Conservation (phyloP, 2,888 invertebrate species). For the Tridacna crocea region DNA sequence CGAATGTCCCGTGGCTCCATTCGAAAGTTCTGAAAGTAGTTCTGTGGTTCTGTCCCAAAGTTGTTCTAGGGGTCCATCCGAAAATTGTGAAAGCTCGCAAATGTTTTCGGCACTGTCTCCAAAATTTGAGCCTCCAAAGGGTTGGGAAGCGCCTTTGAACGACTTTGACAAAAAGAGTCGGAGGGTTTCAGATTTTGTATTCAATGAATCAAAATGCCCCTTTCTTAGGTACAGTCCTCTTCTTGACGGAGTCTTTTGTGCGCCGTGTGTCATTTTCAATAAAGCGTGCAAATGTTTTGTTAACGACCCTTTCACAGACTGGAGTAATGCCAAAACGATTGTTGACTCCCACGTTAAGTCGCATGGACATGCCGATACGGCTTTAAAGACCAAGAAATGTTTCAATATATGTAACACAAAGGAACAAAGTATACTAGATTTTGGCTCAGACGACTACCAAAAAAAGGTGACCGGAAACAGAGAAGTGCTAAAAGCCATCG, state of each 20-base stretch:
- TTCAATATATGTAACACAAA: slow-evolving; percentile 6
- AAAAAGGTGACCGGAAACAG: slow-evolving; percentile 10
- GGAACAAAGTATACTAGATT: too few relatives aligned
- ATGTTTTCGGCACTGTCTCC: too few relatives aligned
- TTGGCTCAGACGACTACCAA: slow-evolving; percentile 5
- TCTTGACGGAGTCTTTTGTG: slow-evolving; percentile 9
- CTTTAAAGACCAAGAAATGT: slow-evolving; percentile 14
- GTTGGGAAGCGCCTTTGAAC: too few relatives aligned
- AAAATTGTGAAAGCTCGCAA: too few relatives aligned
- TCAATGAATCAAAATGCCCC: background rate
- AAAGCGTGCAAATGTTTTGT: background rate
- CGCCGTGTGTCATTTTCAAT: slow-evolving; percentile 13
- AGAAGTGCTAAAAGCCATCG: slow-evolving; percentile 6
- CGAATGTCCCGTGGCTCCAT: too few relatives aligned
- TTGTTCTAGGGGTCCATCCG: too few relatives aligned
- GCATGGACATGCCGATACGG: slow-evolving; percentile 5
- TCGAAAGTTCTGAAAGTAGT: too few relatives aligned
- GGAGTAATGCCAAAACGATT: slow-evolving; percentile 23
- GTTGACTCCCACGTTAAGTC: slow-evolving; percentile 4
- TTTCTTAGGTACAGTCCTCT: background rate
- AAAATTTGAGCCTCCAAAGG: too few relatives aligned
- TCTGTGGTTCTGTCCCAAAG: too few relatives aligned
- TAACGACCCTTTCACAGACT: slow-evolving; percentile 7
- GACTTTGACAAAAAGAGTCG: too few relatives aligned
- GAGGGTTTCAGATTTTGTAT: slow-evolving; percentile 11